Evolutionary conservation across 1,140 invertebrate species (phyloP).

Genomic region (Trichonephila clavipes): DNA sequence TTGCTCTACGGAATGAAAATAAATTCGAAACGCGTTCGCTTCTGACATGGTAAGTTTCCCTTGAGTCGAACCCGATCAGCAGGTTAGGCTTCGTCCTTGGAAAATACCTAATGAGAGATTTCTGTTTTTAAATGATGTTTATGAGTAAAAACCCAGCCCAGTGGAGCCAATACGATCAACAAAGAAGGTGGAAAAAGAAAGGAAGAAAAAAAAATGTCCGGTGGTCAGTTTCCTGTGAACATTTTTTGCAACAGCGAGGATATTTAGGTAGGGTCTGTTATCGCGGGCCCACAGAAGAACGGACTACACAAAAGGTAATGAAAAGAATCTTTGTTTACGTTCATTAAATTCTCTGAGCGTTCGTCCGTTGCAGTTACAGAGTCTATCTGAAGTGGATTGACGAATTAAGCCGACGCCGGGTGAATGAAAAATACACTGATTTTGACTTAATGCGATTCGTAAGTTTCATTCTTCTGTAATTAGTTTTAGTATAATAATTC

Average conservation of each 20-base stretch:
- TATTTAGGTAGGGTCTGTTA: not conserved
- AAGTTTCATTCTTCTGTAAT: too few relatives aligned
- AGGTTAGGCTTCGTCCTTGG: not conserved
- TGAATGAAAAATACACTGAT: too few relatives aligned
- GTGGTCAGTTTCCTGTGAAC: conserved; percentile 4
- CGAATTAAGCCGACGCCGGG: too few relatives aligned
- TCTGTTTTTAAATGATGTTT: conserved; percentile 10
- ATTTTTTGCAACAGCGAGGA: not conserved
- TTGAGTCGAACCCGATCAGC: conserved; percentile 12
- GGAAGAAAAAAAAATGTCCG: not conserved
- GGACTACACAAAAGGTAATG: not conserved
- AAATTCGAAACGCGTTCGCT: not conserved
- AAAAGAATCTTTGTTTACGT: conserved; percentile 8
- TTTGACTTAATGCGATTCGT: too few relatives aligned
- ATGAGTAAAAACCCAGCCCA: conserved; percentile 4
- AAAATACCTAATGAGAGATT: not conserved
- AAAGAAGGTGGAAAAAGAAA: not conserved
- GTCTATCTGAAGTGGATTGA: too few relatives aligned
- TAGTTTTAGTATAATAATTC: too few relatives aligned
- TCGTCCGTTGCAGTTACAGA: not conserved
- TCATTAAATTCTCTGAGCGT: not conserved
- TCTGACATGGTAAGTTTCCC: not conserved
- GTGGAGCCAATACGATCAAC: conserved; percentile 20
- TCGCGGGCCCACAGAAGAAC: not conserved
- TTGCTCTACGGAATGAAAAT: too few relatives aligned